Evolutionary conservation across 2,113 vertebrate genomes (phyloP), one percentile per base, ranked within the genome.

Genomic region (Rhadina sibilatrix): DNA sequence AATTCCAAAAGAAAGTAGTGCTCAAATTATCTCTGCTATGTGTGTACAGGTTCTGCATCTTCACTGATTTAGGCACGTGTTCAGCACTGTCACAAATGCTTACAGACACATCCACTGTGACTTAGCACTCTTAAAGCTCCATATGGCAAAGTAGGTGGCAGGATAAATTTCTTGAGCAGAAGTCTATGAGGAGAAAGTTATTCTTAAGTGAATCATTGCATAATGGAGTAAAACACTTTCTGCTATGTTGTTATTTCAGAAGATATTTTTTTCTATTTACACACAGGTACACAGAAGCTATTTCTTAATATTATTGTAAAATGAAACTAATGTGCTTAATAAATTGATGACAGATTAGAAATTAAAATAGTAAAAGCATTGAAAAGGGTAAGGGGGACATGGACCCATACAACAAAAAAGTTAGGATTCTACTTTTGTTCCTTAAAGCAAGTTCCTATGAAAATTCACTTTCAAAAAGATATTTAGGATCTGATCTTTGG

Each of bases 161-260:
- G 78, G 93, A 94, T 87, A 94, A 95, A 89, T 84, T 91, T 92
- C 80, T 93, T 71, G 46, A 87, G 38, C 69, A 90, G 24, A 89
- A 75, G 40, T 38, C 74, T 52, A 46, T 75, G 38, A 71, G 71
- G 24, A 93, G 56, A 89, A 71, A 91, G 61, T 66, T 88, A 63
- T 70, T 92, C 89, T 77, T 59, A 77, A 91, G 38, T 52, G 64
- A n/a, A 79, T 35, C 2, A 35, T 87, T 93, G 31, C 65, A 84
- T 81, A 91, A 84, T 31, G 15, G 12, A 75, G 91, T 66, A 64
- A 89, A 93, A 79, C 17, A 37, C 28, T 74, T 74, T 63, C 83
- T 93, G 50, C 11, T 79, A 27, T 25, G n/a, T 44, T 79, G 28
- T 46, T 87, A 31, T 81, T 88, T 86, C 56, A 82, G 44, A 71